Conservation (phyloP, 2,888 invertebrate genomes). For the Lathronympha strigana region DNA sequence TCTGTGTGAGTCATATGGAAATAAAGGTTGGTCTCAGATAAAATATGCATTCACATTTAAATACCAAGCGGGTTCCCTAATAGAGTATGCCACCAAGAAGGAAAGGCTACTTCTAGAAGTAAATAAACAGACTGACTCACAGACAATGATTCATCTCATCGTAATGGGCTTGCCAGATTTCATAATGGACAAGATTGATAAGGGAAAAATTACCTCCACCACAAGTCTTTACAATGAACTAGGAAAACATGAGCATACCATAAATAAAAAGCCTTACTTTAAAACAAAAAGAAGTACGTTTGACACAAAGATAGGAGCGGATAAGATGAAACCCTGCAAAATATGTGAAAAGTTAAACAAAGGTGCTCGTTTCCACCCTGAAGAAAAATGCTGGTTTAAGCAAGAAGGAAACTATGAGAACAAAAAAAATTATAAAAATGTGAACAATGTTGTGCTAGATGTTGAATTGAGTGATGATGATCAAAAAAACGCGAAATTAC, state of each 20-base stretch:
- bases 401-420: too few species aligned
- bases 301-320: too few species aligned
- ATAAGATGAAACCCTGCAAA: too few species aligned
- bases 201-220: conserved; percentile 32
- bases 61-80: conserved; percentile 34
- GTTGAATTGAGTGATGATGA: too few species aligned
- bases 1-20: conserved; percentile 39
- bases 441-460: too few species aligned
- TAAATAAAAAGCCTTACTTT: conserved; percentile 30
- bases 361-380: too few species aligned
- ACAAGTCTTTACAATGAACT: conserved; percentile 44
- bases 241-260: conserved; percentile 40
- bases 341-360: too few species aligned
- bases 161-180: conserved; percentile 41
- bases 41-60: conserved; percentile 43
- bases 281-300: conserved; percentile 10
- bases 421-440: too few species aligned
- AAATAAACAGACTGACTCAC: conserved; percentile 37
- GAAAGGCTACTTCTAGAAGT: conserved; percentile 39
- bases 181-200: conserved; percentile 41
- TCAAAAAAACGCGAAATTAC: too few species aligned
- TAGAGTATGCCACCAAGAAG: conserved; percentile 42
- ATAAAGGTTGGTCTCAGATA: conserved; percentile 42
- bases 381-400: too few species aligned
- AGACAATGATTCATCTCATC: conserved; percentile 41